Percentiles rank a stretch among this genome's conserved stretches.
Evolutionary conservation across 2,888 invertebrate genomes (phyloP).

Genomic region (Ophraella communa): DNA sequence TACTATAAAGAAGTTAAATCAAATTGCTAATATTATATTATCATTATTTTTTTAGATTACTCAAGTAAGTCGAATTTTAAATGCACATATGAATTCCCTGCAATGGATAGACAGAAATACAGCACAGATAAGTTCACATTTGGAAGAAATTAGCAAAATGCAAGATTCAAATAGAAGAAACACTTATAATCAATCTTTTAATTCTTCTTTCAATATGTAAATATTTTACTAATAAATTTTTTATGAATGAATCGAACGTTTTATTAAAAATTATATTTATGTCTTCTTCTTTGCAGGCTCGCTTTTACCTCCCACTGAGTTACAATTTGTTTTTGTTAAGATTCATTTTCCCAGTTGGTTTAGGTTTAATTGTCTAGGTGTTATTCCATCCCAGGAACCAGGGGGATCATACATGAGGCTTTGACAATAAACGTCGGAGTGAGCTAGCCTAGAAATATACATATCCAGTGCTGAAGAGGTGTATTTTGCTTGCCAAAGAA

Average conservation of each 20-base stretch:
- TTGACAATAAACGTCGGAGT: too few relatives aligned
- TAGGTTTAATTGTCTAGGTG: too few relatives aligned
- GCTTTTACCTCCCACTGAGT: too few relatives aligned
- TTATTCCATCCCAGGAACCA: too few relatives aligned
- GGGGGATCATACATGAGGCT: too few relatives aligned
- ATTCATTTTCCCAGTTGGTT: too few relatives aligned
- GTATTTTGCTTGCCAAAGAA: too few relatives aligned
- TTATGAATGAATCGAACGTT: neutral
- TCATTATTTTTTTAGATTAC: constrained; percentile 70
- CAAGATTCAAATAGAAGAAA: constrained; percentile 79
- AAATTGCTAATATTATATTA: neutral
- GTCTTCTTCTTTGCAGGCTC: too few relatives aligned
- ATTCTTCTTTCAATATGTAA: constrained; percentile 38
- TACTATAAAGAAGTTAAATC: constrained; percentile 1
- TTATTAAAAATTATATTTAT: too few relatives aligned
- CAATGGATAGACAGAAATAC: constrained; percentile 93
- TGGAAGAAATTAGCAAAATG: constrained; percentile 83
- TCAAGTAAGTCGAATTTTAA: constrained; percentile 91
- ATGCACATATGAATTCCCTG: constrained; percentile 95
- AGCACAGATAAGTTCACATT: constrained; percentile 75
- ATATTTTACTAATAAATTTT: neutral
- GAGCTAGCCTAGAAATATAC: too few relatives aligned
- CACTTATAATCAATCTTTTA: constrained; percentile 42
- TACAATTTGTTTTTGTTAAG: too few relatives aligned
- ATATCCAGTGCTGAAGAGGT: too few relatives aligned